phyloP scores from a whole-genome alignment of 1,140 invertebrate genomes.

The Bemisia tabaci region DNA sequence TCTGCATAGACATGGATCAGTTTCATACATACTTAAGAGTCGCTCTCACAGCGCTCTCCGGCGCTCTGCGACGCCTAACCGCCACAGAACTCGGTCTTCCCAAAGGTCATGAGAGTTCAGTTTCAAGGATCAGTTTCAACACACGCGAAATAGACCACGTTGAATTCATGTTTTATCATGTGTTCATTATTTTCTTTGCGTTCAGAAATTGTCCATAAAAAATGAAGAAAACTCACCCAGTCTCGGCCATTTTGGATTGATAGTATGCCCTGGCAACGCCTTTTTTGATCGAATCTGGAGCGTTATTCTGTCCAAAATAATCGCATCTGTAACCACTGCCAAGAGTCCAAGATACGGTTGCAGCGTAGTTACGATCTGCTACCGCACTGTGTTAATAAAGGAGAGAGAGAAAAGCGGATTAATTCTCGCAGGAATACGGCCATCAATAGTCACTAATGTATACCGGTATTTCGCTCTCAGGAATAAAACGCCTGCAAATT shows the following conservation, averaged over 20 bases:
- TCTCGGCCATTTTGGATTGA: conserved; percentile 45
- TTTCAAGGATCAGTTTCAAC: background rate
- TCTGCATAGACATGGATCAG: too few species aligned
- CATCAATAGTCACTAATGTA: too few species aligned
- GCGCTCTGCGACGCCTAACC: too few species aligned
- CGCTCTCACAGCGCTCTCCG: too few species aligned
- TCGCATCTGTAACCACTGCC: conserved; percentile 51
- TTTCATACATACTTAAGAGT: background rate
- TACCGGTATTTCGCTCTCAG: too few species aligned
- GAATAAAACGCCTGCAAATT: too few species aligned
- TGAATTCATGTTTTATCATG: background rate
- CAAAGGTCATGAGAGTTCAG: too few species aligned
- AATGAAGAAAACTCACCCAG: conserved; percentile 37
- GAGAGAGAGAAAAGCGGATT: conserved; percentile 16
- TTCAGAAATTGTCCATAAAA: background rate
- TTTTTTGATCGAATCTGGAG: conserved; percentile 41
- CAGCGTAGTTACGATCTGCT: conserved; percentile 55
- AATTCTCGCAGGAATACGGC: background rate
- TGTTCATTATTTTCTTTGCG: background rate
- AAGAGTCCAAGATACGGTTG: conserved; percentile 48
- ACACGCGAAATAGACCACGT: background rate
- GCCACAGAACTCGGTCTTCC: too few species aligned
- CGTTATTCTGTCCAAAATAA: conserved; percentile 61
- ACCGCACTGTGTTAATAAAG: conserved; percentile 46
- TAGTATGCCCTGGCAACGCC: conserved; percentile 56